Evolutionary conservation across 2,797 vertebrate species (phyloP).

Genomic region (Spinus olivaceus): DNA sequence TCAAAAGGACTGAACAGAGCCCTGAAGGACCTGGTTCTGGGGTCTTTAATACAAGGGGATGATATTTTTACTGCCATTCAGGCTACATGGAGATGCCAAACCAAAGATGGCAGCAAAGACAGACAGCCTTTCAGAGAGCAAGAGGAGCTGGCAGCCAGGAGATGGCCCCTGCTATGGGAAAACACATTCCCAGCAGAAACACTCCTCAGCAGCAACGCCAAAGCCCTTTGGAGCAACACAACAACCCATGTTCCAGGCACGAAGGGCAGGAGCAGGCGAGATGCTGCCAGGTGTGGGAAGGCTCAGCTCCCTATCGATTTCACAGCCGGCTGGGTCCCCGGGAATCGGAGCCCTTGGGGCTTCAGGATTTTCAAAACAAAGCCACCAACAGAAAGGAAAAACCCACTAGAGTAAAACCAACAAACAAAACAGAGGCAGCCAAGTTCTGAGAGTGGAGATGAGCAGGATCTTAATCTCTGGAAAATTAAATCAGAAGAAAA

Average conservation of each 20-base stretch:
- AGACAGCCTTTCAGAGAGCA: background rate
- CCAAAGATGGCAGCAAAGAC: background rate
- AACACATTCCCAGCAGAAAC: background rate
- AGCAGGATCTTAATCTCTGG: conserved; percentile 71
- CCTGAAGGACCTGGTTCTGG: background rate
- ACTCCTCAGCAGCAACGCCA: background rate
- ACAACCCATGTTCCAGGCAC: background rate
- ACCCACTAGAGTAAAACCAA: conserved; percentile 14
- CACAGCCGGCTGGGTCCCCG: background rate
- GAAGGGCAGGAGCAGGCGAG: fast-evolving
- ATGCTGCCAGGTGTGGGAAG: background rate
- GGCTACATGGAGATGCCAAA: background rate
- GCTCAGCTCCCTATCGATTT: background rate
- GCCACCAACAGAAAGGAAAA: background rate
- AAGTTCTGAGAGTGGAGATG: conserved; percentile 49
- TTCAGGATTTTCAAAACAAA: conserved; percentile 1
- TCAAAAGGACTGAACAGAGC: background rate
- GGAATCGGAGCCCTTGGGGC: background rate
- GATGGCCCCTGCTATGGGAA: background rate
- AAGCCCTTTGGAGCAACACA: background rate
- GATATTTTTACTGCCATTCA: background rate
- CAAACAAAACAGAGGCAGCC: conserved; percentile 1
- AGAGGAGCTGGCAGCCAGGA: background rate
- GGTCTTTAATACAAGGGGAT: background rate
- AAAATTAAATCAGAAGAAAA: conserved; percentile 78